phyloP scores from a whole-genome alignment of 2,888 invertebrate genomes.

The Cynaeus angustus region DNA sequence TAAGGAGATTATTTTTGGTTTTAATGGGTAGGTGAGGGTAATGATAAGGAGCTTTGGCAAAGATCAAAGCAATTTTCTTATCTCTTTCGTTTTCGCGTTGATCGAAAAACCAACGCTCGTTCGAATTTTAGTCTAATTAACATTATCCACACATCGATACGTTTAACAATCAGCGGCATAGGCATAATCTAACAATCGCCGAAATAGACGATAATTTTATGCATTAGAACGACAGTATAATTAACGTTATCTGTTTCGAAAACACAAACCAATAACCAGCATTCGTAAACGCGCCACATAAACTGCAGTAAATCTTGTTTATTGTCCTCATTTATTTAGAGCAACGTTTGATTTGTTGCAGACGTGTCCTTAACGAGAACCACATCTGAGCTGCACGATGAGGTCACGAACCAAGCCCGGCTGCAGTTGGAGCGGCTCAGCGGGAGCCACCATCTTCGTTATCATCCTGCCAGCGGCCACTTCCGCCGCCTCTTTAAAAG shows the following conservation, averaged over 20 bases:
- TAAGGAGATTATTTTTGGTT: no score
- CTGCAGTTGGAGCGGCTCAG: constrained; percentile 52
- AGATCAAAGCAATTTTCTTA: no score
- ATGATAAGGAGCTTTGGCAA: no score
- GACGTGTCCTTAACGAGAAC: constrained; percentile 35
- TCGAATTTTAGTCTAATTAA: neutral
- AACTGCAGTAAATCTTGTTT: constrained; percentile 17
- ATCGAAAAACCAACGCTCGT: neutral
- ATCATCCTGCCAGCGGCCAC: constrained; percentile 54
- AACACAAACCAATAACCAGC: constrained; percentile 2
- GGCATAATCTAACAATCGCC: constrained; percentile 2
- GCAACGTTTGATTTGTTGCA: constrained; percentile 33
- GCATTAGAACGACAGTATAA: constrained; percentile 18
- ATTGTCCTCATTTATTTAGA: constrained; percentile 1
- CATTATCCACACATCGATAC: neutral
- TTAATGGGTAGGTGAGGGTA: no score
- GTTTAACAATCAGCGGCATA: neutral
- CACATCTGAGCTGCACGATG: constrained; percentile 35
- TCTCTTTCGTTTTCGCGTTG: no score
- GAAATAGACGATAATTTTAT: constrained; percentile 33
- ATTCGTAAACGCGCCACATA: constrained; percentile 7
- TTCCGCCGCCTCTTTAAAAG: constrained; percentile 53
- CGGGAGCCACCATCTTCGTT: constrained; percentile 52
- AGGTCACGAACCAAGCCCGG: constrained; percentile 40
- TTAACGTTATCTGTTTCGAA: constrained; percentile 30